phyloP scores from a whole-genome alignment of 2,888 invertebrate genomes.

The Sylvicola cinctus region DNA sequence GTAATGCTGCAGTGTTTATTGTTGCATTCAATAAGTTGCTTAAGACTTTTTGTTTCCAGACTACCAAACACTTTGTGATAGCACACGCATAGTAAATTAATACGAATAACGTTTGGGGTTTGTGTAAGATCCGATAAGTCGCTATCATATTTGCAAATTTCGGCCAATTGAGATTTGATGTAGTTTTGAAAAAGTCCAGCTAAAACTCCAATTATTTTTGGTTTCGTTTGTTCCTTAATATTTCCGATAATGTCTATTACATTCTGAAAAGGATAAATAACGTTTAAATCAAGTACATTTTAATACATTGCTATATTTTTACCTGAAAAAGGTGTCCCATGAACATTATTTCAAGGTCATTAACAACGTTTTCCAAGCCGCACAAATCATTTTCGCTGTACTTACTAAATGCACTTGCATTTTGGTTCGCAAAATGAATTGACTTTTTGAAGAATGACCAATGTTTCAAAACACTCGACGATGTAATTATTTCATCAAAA shows the following conservation, averaged over 20 bases:
- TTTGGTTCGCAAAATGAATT: constrained; percentile 44
- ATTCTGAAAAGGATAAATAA: constrained; percentile 11
- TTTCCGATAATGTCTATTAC: constrained; percentile 13
- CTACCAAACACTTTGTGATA: constrained; percentile 52
- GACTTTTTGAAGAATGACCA: constrained; percentile 63
- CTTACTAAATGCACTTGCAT: constrained; percentile 36
- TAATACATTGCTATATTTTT: constrained; percentile 8
- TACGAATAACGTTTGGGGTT: constrained; percentile 36
- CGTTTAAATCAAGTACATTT: too few species aligned
- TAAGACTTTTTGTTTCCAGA: constrained; percentile 55
- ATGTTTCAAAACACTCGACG: constrained; percentile 28
- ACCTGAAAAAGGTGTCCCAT: constrained; percentile 49
- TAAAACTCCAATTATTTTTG: constrained; percentile 12
- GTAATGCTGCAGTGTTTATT: constrained; percentile 62
- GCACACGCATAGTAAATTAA: constrained; percentile 46
- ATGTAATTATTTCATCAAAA: constrained; percentile 25
- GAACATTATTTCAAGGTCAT: constrained; percentile 26
- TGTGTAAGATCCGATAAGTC: constrained; percentile 43
- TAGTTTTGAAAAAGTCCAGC: constrained; percentile 17
- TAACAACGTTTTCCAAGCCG: constrained; percentile 48
- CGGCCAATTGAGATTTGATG: constrained; percentile 10
- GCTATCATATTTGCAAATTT: constrained; percentile 33
- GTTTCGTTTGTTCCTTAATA: constrained; percentile 13
- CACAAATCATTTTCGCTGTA: constrained; percentile 33
- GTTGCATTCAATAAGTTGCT: constrained; percentile 51